Evolutionary conservation across 2,113 vertebrate genomes (phyloP).

Genomic region (Sander vitreus): DNA sequence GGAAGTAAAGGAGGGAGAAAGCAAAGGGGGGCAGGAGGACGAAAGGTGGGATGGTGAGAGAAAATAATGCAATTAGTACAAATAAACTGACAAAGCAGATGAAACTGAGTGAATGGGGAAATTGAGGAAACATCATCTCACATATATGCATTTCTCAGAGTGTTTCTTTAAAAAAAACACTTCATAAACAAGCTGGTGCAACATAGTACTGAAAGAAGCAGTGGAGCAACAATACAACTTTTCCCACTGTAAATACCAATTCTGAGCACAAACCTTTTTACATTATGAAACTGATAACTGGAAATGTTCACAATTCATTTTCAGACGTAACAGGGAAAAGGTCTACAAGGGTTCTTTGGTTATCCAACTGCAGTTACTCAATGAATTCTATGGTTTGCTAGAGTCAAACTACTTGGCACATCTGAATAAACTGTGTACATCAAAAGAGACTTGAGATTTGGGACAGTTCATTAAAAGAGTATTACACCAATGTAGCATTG

Average conservation of each 20-base stretch:
- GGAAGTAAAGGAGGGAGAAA: background rate
- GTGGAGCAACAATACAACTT: background rate
- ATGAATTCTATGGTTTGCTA: background rate
- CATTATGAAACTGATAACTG: background rate
- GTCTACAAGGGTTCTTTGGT: background rate
- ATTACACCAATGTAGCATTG: background rate
- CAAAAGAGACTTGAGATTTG: background rate
- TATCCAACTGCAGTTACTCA: background rate
- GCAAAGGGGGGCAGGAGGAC: background rate
- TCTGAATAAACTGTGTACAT: background rate
- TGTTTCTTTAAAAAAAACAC: no score
- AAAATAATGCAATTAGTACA: slow-evolving; percentile 2
- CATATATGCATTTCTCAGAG: no score
- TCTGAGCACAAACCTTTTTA: background rate
- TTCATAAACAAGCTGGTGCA: slow-evolving; percentile 1
- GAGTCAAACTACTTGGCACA: background rate
- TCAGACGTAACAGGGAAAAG: background rate
- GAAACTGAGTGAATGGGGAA: no score
- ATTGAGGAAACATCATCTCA: no score
- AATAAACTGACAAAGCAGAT: background rate
- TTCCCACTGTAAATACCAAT: background rate
- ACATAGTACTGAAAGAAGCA: background rate
- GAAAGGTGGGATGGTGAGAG: background rate
- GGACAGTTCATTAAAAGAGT: background rate
- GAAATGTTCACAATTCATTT: background rate